phyloP scores from a whole-genome alignment of 2,113 vertebrate species.

The Coreoperca whiteheadi region DNA sequence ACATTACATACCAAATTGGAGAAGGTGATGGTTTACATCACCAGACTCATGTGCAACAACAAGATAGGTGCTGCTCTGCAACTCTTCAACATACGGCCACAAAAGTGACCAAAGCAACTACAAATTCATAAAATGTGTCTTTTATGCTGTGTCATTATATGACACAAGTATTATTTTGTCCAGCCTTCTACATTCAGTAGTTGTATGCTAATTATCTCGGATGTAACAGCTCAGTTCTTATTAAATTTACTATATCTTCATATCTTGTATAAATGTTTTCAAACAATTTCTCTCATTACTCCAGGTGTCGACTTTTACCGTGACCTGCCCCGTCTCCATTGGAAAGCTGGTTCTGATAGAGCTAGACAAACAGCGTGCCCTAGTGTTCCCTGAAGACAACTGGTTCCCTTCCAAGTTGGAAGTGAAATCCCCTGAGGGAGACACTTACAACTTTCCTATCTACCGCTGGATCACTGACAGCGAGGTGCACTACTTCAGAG shows the following conservation, averaged over 20 bases:
- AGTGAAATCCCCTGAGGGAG: slow-evolving; percentile 60
- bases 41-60: not conserved
- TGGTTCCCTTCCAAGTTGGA: slow-evolving; percentile 74
- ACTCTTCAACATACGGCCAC: not conserved
- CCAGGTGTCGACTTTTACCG: slow-evolving; percentile 34
- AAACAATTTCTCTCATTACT: not conserved
- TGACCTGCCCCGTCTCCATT: slow-evolving; percentile 54
- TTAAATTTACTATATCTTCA: not conserved
- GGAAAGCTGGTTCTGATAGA: slow-evolving; percentile 71
- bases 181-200: not conserved
- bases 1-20: not conserved
- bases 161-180: not conserved
- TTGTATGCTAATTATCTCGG: not conserved
- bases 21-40: not conserved
- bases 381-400: slow-evolving; percentile 24
- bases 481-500: slow-evolving; percentile 56
- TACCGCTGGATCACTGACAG: slow-evolving; percentile 69
- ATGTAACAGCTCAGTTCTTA: not conserved
- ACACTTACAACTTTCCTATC: slow-evolving; percentile 67
- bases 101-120: not conserved
- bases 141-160: not conserved
- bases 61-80: not conserved
- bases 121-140: not conserved
- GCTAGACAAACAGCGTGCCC: slow-evolving; percentile 53
- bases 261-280: not conserved